A percentile compares a stretch with the other conserved stretches of the same genome.
Evolutionary conservation across 1,140 invertebrate genomes (phyloP).

Genomic region (Drosophila obscura): DNA sequence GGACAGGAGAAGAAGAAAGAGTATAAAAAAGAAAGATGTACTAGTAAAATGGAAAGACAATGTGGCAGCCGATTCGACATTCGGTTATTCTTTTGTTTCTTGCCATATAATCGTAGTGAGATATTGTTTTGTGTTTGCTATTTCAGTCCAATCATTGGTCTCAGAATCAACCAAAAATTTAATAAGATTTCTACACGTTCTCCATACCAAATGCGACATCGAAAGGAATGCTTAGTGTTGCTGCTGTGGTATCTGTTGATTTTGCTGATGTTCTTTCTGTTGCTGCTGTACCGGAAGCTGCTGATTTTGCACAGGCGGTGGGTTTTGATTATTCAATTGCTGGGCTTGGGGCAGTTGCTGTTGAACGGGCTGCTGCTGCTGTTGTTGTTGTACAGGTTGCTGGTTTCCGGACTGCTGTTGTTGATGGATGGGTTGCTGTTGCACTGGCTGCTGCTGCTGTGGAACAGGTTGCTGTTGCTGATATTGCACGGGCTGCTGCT

Average conservation of each 20-base stretch:
- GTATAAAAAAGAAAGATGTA: conserved; percentile 32
- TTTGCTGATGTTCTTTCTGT: conserved; percentile 49
- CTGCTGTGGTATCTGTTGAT: conserved; percentile 28
- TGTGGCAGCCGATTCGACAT: conserved; percentile 10
- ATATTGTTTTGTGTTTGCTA: conserved; percentile 33
- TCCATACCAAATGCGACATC: conserved; percentile 31
- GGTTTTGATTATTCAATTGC: conserved; percentile 21
- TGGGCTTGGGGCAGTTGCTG: conserved; percentile 23
- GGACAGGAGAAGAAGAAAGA: conserved; percentile 12
- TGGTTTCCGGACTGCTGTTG: conserved; percentile 24
- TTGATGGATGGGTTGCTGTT: conserved; percentile 25
- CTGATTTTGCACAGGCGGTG: conserved; percentile 16
- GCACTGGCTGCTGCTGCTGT: conserved; percentile 27
- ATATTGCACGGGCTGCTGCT: conserved; percentile 33
- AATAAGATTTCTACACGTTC: conserved; percentile 19
- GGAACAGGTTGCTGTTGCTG: conserved; percentile 28
- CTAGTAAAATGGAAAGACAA: conserved; percentile 20
- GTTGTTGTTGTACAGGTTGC: conserved; percentile 16
- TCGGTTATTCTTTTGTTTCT: conserved; percentile 5
- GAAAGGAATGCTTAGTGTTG: conserved; percentile 61
- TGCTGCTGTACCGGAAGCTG: conserved; percentile 25
- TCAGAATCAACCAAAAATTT: conserved; percentile 20
- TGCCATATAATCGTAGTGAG: conserved; percentile 20
- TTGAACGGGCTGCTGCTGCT: conserved; percentile 23
- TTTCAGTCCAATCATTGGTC: conserved; percentile 57